phyloP scores from a whole-genome alignment of 1,140 invertebrate species.

The Luehdorfia chinensis region DNA sequence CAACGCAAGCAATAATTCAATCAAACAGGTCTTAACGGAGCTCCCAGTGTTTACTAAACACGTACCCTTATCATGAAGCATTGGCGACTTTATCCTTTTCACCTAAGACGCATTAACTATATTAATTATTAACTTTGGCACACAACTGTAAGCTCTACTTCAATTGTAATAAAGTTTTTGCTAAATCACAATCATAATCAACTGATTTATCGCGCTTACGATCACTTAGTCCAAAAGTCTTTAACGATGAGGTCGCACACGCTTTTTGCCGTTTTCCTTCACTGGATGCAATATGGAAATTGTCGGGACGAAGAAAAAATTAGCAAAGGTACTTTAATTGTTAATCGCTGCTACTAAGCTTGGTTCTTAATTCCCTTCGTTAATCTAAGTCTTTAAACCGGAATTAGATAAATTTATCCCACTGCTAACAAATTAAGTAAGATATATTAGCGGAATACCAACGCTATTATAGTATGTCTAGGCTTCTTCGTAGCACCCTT shows the following conservation, averaged over 20 bases:
- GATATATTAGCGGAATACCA: slow-evolving; percentile 34
- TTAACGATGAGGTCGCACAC: slow-evolving; percentile 25
- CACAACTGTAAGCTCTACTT: slow-evolving; percentile 24
- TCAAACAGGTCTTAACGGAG: slow-evolving; percentile 61
- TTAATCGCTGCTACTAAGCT: slow-evolving; percentile 1
- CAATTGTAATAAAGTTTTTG: slow-evolving; percentile 17
- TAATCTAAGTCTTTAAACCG: slow-evolving; percentile 1
- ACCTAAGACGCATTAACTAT: slow-evolving; percentile 31
- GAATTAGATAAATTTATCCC: slow-evolving; percentile 1
- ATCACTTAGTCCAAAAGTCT: slow-evolving; percentile 15
- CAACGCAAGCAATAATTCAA: slow-evolving; percentile 68
- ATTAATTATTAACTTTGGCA: slow-evolving; percentile 31
- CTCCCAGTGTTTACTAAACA: slow-evolving; percentile 66
- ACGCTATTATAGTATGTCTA: slow-evolving; percentile 37
- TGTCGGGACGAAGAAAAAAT: slow-evolving; percentile 66
- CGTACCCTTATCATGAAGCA: slow-evolving; percentile 42
- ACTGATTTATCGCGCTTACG: slow-evolving; percentile 4
- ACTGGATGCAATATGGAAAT: slow-evolving; percentile 18
- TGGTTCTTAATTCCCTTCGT: background rate
- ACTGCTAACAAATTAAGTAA: slow-evolving; percentile 17
- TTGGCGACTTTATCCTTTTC: slow-evolving; percentile 39
- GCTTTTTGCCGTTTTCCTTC: slow-evolving; percentile 17
- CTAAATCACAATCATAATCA: background rate
- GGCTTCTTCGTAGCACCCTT: slow-evolving; percentile 36
- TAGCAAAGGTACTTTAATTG: slow-evolving; percentile 47